These are phyloP conservation scores for Macaria notata DNA, from an alignment of 2,888 invertebrate genomes.

Conservation along the genomic window DNA sequence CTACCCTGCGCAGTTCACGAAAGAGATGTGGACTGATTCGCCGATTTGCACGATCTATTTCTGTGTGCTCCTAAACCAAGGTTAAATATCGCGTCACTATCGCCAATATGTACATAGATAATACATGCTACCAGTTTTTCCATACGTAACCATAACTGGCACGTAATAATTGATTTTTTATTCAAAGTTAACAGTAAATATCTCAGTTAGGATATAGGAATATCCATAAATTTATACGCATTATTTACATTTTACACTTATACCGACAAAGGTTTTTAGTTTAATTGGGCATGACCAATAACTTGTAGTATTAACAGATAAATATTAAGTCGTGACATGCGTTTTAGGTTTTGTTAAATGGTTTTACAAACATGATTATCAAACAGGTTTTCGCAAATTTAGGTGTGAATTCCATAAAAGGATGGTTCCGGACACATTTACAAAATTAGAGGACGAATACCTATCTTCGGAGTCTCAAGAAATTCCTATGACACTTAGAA, in stretches of 20 bases:
- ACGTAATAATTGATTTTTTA: conserved; percentile 14
- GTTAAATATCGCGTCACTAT: conserved; percentile 31
- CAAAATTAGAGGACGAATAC: no score
- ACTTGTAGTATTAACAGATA: neutral
- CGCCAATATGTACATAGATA: conserved; percentile 10
- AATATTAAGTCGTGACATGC: conserved; percentile 10
- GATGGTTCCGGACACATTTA: no score
- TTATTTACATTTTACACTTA: conserved; percentile 5
- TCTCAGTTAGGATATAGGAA: conserved; percentile 28
- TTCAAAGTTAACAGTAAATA: conserved; percentile 14
- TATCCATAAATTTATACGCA: conserved; percentile 24
- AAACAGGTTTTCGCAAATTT: no score
- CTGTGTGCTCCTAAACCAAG: conserved; percentile 34
- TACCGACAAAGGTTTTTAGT: neutral
- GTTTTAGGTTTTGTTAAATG: conserved; percentile 7
- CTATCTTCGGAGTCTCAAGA: no score
- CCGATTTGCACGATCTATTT: conserved; percentile 42
- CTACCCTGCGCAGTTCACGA: conserved; percentile 6
- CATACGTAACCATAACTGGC: conserved; percentile 12
- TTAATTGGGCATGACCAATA: conserved; percentile 3
- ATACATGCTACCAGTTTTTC: conserved; percentile 8
- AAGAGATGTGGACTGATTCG: conserved; percentile 21
- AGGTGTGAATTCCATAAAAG: no score
- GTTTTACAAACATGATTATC: neutral
- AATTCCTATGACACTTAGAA: no score